Evolutionary conservation across 2,797 vertebrate species (phyloP), one percentile per base, ranked within the genome.

Genomic region (Bufotes viridis): DNA sequence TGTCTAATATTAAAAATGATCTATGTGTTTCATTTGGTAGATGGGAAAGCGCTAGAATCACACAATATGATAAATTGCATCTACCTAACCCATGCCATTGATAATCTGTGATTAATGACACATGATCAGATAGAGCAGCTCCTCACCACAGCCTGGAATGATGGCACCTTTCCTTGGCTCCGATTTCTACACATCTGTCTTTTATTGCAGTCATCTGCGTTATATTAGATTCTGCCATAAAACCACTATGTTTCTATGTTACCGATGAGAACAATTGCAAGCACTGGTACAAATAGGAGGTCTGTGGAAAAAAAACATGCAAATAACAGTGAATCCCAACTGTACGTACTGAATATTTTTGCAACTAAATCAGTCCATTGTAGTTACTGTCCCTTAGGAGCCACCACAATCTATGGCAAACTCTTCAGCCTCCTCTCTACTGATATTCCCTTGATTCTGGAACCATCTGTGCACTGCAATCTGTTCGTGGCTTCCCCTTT

Each of bases 381-480:
- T 22, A 76, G 22, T 8, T n/a, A 61, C 11, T 61, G 34, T 61
- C 55, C 13, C 26, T 80, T 20, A 29, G 63, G 26, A 81, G 78
- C 34, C 29, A 22, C 22, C 0, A 34, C 70, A 85, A 49, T 85
- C 34, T 76, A 85, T 60, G 10, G 74, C 24, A 34, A n/a, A 7
- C 60, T 75, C 17, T 76, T 76, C 70, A 42, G 55, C 29, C 26
- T 22, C 24, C 17, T 72, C 26, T 57, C 55, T 20, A 34, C 53
- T 51, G 34, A 55, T 76, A 67, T 51, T 75, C 57, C 42, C 22
- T 58, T 20, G 26, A 69, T 49, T 24, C 22, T 84, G 74, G 22
- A 82, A 58, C 61, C 81, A 84, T 65, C 72, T 79, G 81, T 24
- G 1, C 11, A 13, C 53, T 78, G 61, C 74, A 69, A 72, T 67